Base-by-base conservation (phyloP, 2,888 invertebrate species). In the Colostygia pectinataria region DNA sequence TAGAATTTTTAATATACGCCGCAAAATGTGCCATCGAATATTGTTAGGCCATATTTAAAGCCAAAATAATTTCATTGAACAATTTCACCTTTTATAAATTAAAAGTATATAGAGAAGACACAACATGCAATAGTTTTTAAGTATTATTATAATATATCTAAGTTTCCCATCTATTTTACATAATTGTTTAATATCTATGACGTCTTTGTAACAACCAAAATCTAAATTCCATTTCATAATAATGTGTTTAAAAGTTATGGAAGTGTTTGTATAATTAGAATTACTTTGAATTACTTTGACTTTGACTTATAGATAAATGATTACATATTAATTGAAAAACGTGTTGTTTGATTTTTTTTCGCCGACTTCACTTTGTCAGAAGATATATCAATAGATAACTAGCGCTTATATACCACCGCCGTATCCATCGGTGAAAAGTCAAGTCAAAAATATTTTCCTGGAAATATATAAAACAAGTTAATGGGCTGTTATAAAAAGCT, bases 381-480 rank as follows among this genome's bases (percentile, higher is more conserved):
- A n/a, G n/a, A n/a, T n/a, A n/a, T n/a, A 39, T 53, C 27, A 49
- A 46, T 57, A 41, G 28, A 45, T 57, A 60, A 50, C 58, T 61
- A 59, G 55, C 60, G 52, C 56, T 40, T 47, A 55, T 49, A 59
- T 49, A 59, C 57, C 58, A 63, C 66, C 72, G 69, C 66, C 63
- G 61, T 28, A 43, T 52, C 46, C 46, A 20, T 38, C 66, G 73
- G 70, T 65, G 71, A 72, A 69, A 60, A 71, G 45, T 45, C 52
- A 49, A 65, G 65, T 84, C 84, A 87, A 83, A 85, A 79, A 63
- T 86, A 87, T 77, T 85, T 87, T 86, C 84, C 86, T 87, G 86
- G 59, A 85, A 85, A 56, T n/a, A 36, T 9, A 40, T 7, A 31
- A n/a, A 23, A n/a, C 2, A 2, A 34, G 4, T 25, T 25, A 25